These are phyloP conservation scores for Drosophila histrio DNA, from an alignment of 2,888 invertebrate species.

Conservation along the genomic window DNA sequence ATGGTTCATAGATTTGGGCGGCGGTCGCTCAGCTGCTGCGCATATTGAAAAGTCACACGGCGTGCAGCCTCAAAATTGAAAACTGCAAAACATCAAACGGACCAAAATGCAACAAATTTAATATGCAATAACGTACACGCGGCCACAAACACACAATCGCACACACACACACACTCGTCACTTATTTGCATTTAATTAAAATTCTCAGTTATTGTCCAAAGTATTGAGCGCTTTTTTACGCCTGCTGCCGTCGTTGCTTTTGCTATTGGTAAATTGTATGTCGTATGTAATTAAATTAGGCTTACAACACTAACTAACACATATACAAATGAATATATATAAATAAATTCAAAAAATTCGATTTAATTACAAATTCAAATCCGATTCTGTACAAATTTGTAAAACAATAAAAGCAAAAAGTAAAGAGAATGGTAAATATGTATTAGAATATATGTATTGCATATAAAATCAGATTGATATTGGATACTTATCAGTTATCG, in stretches of 20 bases:
- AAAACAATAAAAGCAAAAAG: slow-evolving; percentile 7
- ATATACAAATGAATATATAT: not conserved
- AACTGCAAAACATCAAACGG: slow-evolving; percentile 49
- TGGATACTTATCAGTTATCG: no score
- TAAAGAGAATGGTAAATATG: not conserved
- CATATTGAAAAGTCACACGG: slow-evolving; percentile 69
- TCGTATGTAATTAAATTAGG: slow-evolving; percentile 74
- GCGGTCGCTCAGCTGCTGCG: slow-evolving; percentile 43
- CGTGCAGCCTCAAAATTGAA: slow-evolving; percentile 28
- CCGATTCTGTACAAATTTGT: slow-evolving; percentile 30
- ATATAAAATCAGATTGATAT: not conserved
- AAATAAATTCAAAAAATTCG: slow-evolving; percentile 32
- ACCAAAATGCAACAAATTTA: slow-evolving; percentile 65
- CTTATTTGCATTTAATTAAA: slow-evolving; percentile 76
- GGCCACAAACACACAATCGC: slow-evolving; percentile 14
- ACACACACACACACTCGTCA: slow-evolving; percentile 31
- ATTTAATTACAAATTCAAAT: slow-evolving; percentile 71
- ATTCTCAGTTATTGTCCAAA: slow-evolving; percentile 69
- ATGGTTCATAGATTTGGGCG: slow-evolving; percentile 61
- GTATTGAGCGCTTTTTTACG: slow-evolving; percentile 48
- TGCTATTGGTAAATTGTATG: slow-evolving; percentile 53
- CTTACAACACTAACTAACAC: slow-evolving; percentile 44
- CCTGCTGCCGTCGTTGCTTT: slow-evolving; percentile 13
- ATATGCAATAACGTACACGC: slow-evolving; percentile 58
- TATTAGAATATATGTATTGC: not conserved